phyloP scores from a whole-genome alignment of 2,888 invertebrate genomes.

The Cephonodes hylas region DNA sequence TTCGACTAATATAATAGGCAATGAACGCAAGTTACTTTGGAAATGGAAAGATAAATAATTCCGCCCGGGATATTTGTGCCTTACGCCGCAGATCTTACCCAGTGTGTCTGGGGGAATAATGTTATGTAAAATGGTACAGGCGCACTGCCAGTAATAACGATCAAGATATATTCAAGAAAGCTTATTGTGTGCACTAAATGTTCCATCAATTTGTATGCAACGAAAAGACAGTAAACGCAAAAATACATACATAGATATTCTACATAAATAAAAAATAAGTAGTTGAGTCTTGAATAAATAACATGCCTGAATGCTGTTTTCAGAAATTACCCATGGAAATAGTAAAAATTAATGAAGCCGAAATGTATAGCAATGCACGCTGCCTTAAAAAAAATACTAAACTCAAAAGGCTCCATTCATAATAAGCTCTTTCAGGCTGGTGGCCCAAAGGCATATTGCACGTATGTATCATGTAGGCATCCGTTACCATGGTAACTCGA shows the following conservation, averaged over 20 bases:
- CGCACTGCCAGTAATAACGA: slow-evolving; percentile 38
- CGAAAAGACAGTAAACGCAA: neutral
- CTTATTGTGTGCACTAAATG: neutral
- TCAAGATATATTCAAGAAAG: slow-evolving; percentile 14
- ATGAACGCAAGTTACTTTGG: slow-evolving; percentile 35
- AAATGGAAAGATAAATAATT: slow-evolving; percentile 50
- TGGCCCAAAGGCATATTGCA: slow-evolving; percentile 41
- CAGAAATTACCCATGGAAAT: slow-evolving; percentile 12
- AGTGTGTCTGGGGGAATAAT: slow-evolving; percentile 30
- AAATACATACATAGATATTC: neutral
- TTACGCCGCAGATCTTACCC: slow-evolving; percentile 26
- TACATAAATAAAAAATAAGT: neutral
- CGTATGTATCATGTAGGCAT: slow-evolving; percentile 54
- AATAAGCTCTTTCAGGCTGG: slow-evolving; percentile 55
- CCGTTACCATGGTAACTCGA: slow-evolving; percentile 64
- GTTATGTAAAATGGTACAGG: slow-evolving; percentile 38
- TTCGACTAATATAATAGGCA: slow-evolving; percentile 40
- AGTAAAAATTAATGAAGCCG: slow-evolving; percentile 14
- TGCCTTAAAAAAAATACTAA: slow-evolving; percentile 34
- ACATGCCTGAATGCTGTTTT: neutral
- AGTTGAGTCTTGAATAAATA: neutral
- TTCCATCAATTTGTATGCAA: neutral
- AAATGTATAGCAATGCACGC: slow-evolving; percentile 19
- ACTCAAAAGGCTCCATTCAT: slow-evolving; percentile 46
- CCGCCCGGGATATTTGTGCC: slow-evolving; percentile 39